Evolutionary conservation across 2,888 invertebrate species (phyloP), one percentile per base, ranked within the genome.

Genomic region (Girardia tigrina): DNA sequence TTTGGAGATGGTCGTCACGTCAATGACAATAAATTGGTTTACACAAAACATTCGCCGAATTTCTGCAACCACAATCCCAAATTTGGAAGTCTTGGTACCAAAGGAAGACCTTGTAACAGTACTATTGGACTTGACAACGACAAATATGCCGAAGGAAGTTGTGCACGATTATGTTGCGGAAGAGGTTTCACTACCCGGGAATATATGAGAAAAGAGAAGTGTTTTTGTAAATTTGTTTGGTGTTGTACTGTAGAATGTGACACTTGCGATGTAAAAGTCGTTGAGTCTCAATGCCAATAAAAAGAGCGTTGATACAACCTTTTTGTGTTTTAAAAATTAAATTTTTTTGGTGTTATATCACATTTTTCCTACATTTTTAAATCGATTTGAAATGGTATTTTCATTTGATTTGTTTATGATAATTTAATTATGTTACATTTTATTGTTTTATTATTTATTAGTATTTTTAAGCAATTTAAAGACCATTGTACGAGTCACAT

Each of bases 191-290:
- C 88, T 80, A 90, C 91, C 8, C 90, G 91, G 84, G 90, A 91
- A 80, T 89, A 91, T 82, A 88, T 89, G 79, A 91, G 91, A 14
- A 89, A 90, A 79, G 93, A 94, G 84, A 87, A 93, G 79, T 94
- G 94, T 86, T 90, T 90, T 82, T 94, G 94, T 87, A 92, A 90
- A 80, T 94, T 94, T 87, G 91, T 92, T 84, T 94, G 94, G 94
- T 94, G 94, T 85, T 94, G 94, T 87, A 91, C 93, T 85, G 94
- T 94, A 80, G 92, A 92, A 86, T 94, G 94, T 86, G 90, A 93
- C 85, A 87, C 90, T 79, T 94, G 94, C n/a, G 56, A 56, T 20
- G n/a, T 56, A 20, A 20, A 20, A 23, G 23, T 20, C 6, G 56
- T 56, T 20, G 56, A 56, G 23, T 56, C 56, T n/a, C n/a, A 23